These are phyloP conservation scores for Trachymyrmex septentrionalis DNA, from an alignment of 1,140 invertebrate species.

Conservation along the genomic window DNA sequence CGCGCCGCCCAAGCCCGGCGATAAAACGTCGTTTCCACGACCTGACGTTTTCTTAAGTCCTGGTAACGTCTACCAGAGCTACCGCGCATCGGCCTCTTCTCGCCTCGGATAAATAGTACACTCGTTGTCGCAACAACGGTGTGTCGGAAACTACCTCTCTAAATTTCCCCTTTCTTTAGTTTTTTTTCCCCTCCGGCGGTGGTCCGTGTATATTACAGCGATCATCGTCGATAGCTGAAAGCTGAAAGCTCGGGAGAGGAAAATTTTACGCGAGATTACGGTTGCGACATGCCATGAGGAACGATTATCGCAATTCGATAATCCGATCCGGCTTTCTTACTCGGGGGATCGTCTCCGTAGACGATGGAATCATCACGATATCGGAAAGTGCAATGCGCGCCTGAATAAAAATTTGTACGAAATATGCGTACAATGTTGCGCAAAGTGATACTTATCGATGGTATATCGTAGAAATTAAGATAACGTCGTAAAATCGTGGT, in stretches of 20 bases:
- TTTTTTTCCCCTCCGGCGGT: not conserved
- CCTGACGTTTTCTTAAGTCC: slow-evolving; percentile 70
- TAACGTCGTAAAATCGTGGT: not conserved
- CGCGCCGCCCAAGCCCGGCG: slow-evolving; percentile 76
- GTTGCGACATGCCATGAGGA: not conserved
- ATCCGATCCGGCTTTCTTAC: not conserved
- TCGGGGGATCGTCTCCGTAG: not conserved
- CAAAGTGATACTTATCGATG: not conserved
- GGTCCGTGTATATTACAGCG: not conserved
- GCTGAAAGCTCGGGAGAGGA: not conserved
- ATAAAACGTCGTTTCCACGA: slow-evolving; percentile 69
- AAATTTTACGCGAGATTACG: not conserved
- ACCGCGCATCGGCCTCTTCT: slow-evolving; percentile 66
- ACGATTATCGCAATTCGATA: not conserved
- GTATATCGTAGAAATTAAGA: not conserved
- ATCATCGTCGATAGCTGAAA: not conserved
- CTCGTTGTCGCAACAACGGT: slow-evolving; percentile 43
- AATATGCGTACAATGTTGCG: not conserved
- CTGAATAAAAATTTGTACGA: too few relatives aligned
- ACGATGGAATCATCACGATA: not conserved
- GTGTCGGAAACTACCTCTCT: slow-evolving; percentile 41
- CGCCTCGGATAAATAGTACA: slow-evolving; percentile 60
- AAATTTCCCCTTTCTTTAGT: not conserved
- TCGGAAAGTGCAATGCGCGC: not conserved
- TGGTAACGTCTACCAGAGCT: slow-evolving; percentile 56